Conservation (phyloP, 2,797 vertebrate genomes). For the Acanthurus tractus region DNA sequence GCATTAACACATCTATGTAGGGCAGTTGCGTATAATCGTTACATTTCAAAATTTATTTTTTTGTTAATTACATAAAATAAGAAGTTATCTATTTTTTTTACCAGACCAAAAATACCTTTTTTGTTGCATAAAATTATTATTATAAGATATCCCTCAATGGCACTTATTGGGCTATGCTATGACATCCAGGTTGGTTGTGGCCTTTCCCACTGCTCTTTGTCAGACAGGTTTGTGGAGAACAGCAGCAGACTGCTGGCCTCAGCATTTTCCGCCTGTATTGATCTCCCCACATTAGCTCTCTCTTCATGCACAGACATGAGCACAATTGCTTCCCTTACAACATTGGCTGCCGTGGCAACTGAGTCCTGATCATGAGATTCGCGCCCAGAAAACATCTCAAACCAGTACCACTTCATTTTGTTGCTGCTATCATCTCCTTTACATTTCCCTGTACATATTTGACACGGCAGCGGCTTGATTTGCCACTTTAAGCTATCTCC, state of each 20-base stretch:
- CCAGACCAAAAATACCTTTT: neutral
- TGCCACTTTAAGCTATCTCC: slow-evolving; percentile 76
- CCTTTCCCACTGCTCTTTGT: slow-evolving; percentile 77
- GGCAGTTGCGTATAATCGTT: slow-evolving; percentile 18
- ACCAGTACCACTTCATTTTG: slow-evolving; percentile 62
- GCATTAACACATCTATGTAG: slow-evolving; percentile 23
- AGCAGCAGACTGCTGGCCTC: slow-evolving; percentile 84
- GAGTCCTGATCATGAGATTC: slow-evolving; percentile 76
- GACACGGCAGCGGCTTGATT: slow-evolving; percentile 70
- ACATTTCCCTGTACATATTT: slow-evolving; percentile 64
- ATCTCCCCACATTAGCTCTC: slow-evolving; percentile 85
- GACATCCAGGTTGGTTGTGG: slow-evolving; percentile 70
- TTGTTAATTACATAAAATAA: neutral
- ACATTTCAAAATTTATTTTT: slow-evolving; percentile 1
- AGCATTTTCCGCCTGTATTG: slow-evolving; percentile 87
- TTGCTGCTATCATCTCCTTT: slow-evolving; percentile 55
- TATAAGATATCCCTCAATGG: slow-evolving; percentile 40
- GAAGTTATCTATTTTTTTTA: neutral
- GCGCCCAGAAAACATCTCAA: slow-evolving; percentile 70
- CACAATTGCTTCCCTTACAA: slow-evolving; percentile 84
- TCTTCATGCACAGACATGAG: slow-evolving; percentile 84
- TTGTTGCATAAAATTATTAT: neutral
- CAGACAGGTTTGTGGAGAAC: slow-evolving; percentile 83
- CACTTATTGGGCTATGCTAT: slow-evolving; percentile 37
- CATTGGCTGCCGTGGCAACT: slow-evolving; percentile 83